phyloP scores from a whole-genome alignment of 2,888 invertebrate genomes.

The Dendrolimus houi region DNA sequence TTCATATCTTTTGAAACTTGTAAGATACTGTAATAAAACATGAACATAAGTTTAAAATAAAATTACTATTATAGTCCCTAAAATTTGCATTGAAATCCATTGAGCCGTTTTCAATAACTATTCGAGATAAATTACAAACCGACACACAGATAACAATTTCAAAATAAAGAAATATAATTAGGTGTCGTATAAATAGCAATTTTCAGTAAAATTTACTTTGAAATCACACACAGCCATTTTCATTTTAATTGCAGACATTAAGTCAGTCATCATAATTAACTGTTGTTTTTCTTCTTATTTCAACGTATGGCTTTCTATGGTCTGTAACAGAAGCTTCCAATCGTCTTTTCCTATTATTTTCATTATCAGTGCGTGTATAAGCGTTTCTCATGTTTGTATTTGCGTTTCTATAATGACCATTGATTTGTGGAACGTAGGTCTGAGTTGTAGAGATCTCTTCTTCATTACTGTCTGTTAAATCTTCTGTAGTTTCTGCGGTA shows the following conservation, averaged over 20 bases:
- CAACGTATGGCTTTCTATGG: slow-evolving; percentile 41
- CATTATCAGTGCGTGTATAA: slow-evolving; percentile 31
- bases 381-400: slow-evolving; percentile 35
- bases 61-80: too few relatives aligned
- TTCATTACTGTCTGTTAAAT: slow-evolving; percentile 1
- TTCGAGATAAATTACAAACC: too few relatives aligned
- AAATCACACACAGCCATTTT: too few relatives aligned
- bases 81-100: too few relatives aligned
- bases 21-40: too few relatives aligned
- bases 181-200: too few relatives aligned
- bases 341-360: slow-evolving; percentile 42
- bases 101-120: too few relatives aligned
- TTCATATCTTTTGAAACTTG: too few relatives aligned
- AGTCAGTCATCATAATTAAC: slow-evolving; percentile 8
- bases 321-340: slow-evolving; percentile 42
- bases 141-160: too few relatives aligned
- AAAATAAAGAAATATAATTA: too few relatives aligned
- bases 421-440: slow-evolving; percentile 57
- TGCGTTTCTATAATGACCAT: slow-evolving; percentile 57
- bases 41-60: too few relatives aligned
- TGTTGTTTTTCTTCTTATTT: slow-evolving; percentile 48
- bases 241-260: neutral
- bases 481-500: slow-evolving; percentile 14
- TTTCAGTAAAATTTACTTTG: too few relatives aligned
- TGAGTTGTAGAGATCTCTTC: slow-evolving; percentile 24